Conservation (phyloP, 2,113 vertebrate species). For the Baryphthengus martii region DNA sequence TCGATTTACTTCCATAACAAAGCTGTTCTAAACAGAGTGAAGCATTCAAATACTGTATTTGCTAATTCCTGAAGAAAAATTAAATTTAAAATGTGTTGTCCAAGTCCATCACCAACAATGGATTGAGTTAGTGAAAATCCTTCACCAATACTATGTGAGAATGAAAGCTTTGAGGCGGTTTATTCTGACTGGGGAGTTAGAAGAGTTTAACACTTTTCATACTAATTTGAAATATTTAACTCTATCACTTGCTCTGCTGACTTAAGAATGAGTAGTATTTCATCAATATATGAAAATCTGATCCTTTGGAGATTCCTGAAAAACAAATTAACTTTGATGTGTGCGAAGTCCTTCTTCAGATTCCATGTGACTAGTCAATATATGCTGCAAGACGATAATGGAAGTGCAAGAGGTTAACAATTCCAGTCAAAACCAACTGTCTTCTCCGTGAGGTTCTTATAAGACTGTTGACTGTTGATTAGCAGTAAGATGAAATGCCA, state of each 20-base stretch:
- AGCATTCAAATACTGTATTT: constrained; percentile 48
- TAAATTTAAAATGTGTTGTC: not conserved
- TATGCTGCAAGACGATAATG: not conserved
- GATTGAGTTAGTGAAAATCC: not conserved
- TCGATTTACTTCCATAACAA: constrained; percentile 48
- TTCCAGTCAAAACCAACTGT: not conserved
- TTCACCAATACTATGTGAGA: not conserved
- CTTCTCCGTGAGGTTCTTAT: not conserved
- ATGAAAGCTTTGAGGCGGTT: not conserved
- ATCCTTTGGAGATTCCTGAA: constrained; percentile 20
- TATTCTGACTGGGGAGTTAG: not conserved
- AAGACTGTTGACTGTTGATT: not conserved
- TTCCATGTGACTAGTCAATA: not conserved
- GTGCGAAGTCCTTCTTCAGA: not conserved
- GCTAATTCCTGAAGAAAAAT: constrained; percentile 17
- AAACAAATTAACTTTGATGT: constrained; percentile 36
- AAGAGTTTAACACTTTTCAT: not conserved
- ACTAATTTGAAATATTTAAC: not conserved
- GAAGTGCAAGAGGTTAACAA: constrained; percentile 42
- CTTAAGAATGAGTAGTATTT: constrained; percentile 7
- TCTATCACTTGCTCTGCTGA: not conserved
- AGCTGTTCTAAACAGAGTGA: constrained; percentile 30
- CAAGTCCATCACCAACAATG: not conserved
- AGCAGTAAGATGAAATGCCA: not conserved
- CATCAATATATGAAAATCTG: constrained; percentile 31